phyloP scores from a whole-genome alignment of 1,140 invertebrate species.

The Drosophila lacteicornis region DNA sequence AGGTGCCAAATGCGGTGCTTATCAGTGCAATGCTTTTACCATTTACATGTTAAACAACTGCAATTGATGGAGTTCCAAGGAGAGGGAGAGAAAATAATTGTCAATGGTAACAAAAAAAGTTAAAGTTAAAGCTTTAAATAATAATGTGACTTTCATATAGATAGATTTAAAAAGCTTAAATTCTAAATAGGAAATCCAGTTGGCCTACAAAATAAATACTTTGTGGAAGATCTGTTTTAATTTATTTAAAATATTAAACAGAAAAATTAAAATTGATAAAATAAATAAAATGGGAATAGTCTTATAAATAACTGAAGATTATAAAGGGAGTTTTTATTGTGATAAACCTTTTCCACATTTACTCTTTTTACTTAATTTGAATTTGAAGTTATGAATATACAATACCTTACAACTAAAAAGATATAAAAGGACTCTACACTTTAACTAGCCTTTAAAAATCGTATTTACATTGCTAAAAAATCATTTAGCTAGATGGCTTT shows the following conservation, averaged over 20 bases:
- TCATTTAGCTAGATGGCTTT: constrained; percentile 11
- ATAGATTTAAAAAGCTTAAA: not conserved
- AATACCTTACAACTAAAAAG: too few relatives aligned
- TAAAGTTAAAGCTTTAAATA: not conserved
- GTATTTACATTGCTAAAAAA: constrained; percentile 23
- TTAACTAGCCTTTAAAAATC: not conserved
- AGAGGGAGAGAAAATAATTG: constrained; percentile 9
- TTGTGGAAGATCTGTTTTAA: too few relatives aligned
- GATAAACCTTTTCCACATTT: too few relatives aligned
- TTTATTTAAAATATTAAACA: too few relatives aligned
- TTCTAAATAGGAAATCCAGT: not conserved
- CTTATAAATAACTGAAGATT: too few relatives aligned
- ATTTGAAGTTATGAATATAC: too few relatives aligned
- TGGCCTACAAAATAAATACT: not conserved
- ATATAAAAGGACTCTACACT: not conserved
- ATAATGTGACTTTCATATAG: not conserved
- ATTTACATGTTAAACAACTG: constrained; percentile 58
- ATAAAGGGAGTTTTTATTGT: not conserved
- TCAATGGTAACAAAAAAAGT: not conserved
- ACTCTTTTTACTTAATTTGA: too few relatives aligned
- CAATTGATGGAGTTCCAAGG: constrained; percentile 21
- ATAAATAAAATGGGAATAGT: too few relatives aligned
- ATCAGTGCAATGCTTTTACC: constrained; percentile 66
- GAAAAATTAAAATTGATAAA: too few relatives aligned
- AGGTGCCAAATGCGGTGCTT: constrained; percentile 70